These are phyloP conservation scores for Acleris sparsana DNA, from an alignment of 2,888 invertebrate genomes.

Conservation along the genomic window DNA sequence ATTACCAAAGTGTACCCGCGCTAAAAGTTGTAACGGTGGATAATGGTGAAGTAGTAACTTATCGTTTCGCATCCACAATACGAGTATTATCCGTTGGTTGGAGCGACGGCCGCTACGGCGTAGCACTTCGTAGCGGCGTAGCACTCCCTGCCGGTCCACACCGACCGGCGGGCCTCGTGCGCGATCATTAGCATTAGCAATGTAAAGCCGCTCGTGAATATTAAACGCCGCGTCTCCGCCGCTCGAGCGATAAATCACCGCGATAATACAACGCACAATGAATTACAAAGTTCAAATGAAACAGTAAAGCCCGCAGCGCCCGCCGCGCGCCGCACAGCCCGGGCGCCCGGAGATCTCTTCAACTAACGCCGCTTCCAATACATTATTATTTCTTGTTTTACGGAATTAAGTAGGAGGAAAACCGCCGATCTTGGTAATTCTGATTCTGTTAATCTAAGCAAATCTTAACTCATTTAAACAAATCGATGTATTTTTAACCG, in stretches of 20 bases:
- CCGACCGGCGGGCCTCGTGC: not conserved
- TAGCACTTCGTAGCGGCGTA: conserved; percentile 12
- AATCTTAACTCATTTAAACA: too few species aligned
- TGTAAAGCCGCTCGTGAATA: conserved; percentile 13
- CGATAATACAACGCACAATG: conserved; percentile 33
- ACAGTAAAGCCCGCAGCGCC: conserved; percentile 13
- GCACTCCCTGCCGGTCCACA: not conserved
- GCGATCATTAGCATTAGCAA: not conserved
- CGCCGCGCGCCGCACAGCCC: not conserved
- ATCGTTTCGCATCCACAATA: too few species aligned
- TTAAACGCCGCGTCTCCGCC: conserved; percentile 6
- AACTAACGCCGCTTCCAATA: not conserved
- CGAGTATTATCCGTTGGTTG: too few species aligned
- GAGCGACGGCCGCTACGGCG: conserved; percentile 11
- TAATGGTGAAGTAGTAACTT: too few species aligned
- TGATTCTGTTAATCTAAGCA: too few species aligned
- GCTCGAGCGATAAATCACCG: conserved; percentile 26
- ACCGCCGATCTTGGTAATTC: too few species aligned
- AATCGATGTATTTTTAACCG: too few species aligned
- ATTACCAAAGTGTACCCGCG: too few species aligned
- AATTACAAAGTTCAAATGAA: conserved; percentile 31
- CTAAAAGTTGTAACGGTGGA: too few species aligned
- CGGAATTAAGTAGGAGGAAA: too few species aligned
- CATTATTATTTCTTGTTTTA: too few species aligned
- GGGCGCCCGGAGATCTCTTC: not conserved